Percentiles rank a stretch among this genome's conserved stretches.
Evolutionary conservation across 2,113 vertebrate species (phyloP).

Genomic region (Dendrocopos noguchii): DNA sequence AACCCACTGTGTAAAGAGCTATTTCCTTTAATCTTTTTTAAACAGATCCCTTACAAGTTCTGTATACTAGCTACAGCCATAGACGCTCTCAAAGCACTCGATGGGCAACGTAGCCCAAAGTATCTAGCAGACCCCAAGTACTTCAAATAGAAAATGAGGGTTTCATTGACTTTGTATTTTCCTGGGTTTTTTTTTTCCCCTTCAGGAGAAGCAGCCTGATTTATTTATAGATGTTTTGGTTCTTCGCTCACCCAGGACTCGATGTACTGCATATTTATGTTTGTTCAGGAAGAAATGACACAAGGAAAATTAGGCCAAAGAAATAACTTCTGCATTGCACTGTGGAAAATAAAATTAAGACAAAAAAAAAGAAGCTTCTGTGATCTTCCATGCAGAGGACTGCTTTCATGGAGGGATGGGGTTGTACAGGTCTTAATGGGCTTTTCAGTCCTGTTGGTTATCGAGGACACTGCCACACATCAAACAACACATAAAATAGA

Average conservation of each 20-base stretch:
- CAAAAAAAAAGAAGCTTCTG: neutral
- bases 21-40: conserved; percentile 40
- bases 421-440: neutral
- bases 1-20: conserved; percentile 4
- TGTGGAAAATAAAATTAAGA: neutral
- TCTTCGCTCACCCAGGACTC: conserved; percentile 39
- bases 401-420: neutral
- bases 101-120: neutral
- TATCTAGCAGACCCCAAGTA: neutral
- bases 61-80: neutral
- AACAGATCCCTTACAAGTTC: conserved; percentile 3
- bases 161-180: conserved; percentile 36
- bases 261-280: conserved; percentile 57
- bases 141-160: conserved; percentile 55
- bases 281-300: conserved; percentile 45
- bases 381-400: neutral
- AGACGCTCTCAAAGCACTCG: neutral
- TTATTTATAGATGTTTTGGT: conserved; percentile 64
- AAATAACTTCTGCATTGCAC: conserved; percentile 5
- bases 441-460: neutral
- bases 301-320: conserved; percentile 53
- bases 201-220: conserved; percentile 47
- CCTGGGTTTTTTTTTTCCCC: neutral
- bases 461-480: neutral
- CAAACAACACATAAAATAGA: neutral